A percentile compares a stretch with the other conserved stretches of the same genome.
These are phyloP conservation scores for Atlantisia rogersi DNA, from an alignment of 2,113 vertebrate species.

Conservation along the genomic window DNA sequence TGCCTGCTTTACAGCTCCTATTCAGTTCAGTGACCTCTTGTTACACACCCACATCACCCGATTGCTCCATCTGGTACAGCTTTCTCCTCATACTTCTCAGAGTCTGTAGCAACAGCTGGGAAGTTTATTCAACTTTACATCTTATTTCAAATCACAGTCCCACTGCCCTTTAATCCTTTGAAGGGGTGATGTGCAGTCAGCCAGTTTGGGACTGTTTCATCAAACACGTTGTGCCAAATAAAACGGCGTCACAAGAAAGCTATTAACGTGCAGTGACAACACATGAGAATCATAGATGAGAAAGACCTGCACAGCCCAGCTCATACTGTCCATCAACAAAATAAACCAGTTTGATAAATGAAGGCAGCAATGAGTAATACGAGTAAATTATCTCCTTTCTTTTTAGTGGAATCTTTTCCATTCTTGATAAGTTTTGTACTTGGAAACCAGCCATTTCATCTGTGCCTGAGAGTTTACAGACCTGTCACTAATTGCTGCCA, in stretches of 20 bases:
- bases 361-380: neutral
- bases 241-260: neutral
- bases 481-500: neutral
- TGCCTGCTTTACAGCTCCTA: neutral
- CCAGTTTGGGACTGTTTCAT: neutral
- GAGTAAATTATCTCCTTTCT: neutral
- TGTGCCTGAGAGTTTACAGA: neutral
- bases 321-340: neutral
- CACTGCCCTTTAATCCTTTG: neutral
- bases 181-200: neutral
- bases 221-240: neutral
- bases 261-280: neutral
- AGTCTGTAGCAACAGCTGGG: neutral
- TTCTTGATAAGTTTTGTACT: neutral
- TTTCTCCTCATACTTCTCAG: neutral
- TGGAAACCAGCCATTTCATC: neutral
- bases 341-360: neutral
- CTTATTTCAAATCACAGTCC: neutral
- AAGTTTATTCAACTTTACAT: neutral
- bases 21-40: neutral
- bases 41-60: neutral
- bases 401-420: neutral
- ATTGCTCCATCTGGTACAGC: neutral
- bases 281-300: neutral
- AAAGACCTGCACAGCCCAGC: neutral